Evolutionary conservation across 1,140 invertebrate genomes (phyloP).

Genomic region (Drosophila malerkotliana): DNA sequence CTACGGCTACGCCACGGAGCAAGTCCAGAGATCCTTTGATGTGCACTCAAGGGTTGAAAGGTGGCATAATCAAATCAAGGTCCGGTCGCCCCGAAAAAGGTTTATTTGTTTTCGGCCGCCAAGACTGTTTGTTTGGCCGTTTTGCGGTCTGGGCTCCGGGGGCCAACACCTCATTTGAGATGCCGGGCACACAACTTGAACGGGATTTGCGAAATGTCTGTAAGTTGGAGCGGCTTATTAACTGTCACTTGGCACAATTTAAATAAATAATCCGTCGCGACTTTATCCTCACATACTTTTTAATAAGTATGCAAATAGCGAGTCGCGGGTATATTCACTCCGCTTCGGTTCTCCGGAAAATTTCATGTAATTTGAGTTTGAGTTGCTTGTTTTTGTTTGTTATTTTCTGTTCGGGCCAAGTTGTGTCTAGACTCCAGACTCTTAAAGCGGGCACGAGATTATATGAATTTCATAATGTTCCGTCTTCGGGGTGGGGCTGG

Average conservation of each 20-base stretch:
- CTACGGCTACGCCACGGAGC: no score
- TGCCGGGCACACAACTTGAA: conserved; percentile 43
- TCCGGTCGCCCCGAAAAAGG: conserved; percentile 18
- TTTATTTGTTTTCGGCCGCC: conserved; percentile 23
- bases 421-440: conserved; percentile 44
- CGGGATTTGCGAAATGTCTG: conserved; percentile 7
- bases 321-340: conserved; percentile 9
- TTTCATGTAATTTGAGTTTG: conserved; percentile 50
- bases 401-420: conserved; percentile 31
- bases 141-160: conserved; percentile 24
- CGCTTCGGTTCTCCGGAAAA: conserved; percentile 15
- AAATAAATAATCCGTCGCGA: conserved; percentile 62
- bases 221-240: conserved; percentile 47
- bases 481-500: neutral
- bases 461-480: conserved; percentile 50
- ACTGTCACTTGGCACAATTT: conserved; percentile 63
- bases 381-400: conserved; percentile 46
- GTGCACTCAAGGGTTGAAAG: conserved; percentile 71
- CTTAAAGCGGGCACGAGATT: conserved; percentile 48
- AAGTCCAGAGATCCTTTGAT: conserved; percentile 55
- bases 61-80: conserved; percentile 75
- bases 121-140: conserved; percentile 23
- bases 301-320: conserved; percentile 76
- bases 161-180: conserved; percentile 41
- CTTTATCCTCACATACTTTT: conserved; percentile 58